Base-by-base conservation (phyloP, 1,140 invertebrate genomes). In the Gyrodactylus bullatarudis region DNA sequence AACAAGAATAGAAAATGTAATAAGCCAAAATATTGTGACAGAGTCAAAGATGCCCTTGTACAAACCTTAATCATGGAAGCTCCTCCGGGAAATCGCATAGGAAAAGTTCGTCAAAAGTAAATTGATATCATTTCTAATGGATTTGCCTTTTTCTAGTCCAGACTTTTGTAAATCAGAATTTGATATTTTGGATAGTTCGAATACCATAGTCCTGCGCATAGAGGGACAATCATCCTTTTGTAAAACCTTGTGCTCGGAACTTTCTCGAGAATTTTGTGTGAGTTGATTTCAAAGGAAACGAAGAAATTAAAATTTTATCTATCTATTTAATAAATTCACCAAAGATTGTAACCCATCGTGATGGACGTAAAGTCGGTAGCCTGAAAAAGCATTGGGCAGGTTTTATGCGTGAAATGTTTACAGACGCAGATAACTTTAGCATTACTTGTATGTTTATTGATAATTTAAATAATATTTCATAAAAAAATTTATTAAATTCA, bases 41-140 rank as follows among this genome's bases (percentile, higher is more conserved):
- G n/a, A n/a, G n/a, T 54, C 8, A 54, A 54, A 26, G 76, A 77
- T 34, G 74, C 74, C 23, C 76, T 76, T 74, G 77, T 77, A 2
- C 75, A 76, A 69, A 75, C 76, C 70, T 74, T 78, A 16, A 68
- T 26, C 0, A 74, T 79, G 1, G 77, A 79, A 71, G 74, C 78
- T 1, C 78, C 78, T 20, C 73, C 74, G 0, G 78, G 78, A 25
- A 72, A 75, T 19, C 68, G 77, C 21, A 76, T 79, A 22, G 78
- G 77, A 27, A 78, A 76, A 34, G 76, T 78, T 0, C 75, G 74
- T 69, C 78, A 79, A 74, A 73, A 74, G 77, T 78, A 74, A 75
- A n/a, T n/a, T n/a, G n/a, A n/a, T n/a, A n/a, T n/a, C n/a, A n/a
- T n/a, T n/a, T n/a, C n/a, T n/a, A n/a, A n/a, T n/a, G n/a, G n/a